Conservation (phyloP, 2,797 vertebrate genomes). For the Xenops minutus region DNA sequence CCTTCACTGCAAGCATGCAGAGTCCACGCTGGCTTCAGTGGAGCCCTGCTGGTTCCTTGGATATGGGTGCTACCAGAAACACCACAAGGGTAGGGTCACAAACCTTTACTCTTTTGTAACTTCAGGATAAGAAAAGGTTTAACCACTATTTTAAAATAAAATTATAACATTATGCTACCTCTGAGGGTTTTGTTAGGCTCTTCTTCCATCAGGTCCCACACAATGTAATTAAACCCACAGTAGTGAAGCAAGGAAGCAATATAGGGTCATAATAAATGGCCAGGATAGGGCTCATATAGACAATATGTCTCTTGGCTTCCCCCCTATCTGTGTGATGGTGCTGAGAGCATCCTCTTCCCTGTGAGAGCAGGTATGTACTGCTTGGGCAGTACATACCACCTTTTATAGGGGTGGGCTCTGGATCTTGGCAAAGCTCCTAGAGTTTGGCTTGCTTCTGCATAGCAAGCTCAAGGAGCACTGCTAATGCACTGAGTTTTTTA, state of each 20-base stretch:
- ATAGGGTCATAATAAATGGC: background rate
- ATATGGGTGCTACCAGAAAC: background rate
- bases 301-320: background rate
- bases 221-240: background rate
- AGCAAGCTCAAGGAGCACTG: background rate
- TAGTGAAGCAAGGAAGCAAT: background rate
- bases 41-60: background rate
- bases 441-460: background rate
- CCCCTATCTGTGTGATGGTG: fast-evolving
- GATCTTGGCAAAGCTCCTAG: background rate
- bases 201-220: background rate
- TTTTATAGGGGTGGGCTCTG: background rate
- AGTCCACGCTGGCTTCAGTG: background rate
- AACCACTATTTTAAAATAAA: background rate
- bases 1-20: background rate
- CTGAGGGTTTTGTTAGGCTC: background rate
- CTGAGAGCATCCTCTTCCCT: background rate
- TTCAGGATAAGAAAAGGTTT: background rate
- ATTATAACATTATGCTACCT: background rate
- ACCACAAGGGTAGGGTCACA: background rate
- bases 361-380: background rate
- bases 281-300: background rate
- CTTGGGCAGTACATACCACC: background rate
- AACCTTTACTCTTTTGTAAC: background rate
- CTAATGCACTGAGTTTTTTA: background rate